A percentile compares a stretch with the other conserved stretches of the same genome.
These are phyloP conservation scores for Terrapene triunguis DNA, from an alignment of 2,113 vertebrate species.

Conservation along the genomic window DNA sequence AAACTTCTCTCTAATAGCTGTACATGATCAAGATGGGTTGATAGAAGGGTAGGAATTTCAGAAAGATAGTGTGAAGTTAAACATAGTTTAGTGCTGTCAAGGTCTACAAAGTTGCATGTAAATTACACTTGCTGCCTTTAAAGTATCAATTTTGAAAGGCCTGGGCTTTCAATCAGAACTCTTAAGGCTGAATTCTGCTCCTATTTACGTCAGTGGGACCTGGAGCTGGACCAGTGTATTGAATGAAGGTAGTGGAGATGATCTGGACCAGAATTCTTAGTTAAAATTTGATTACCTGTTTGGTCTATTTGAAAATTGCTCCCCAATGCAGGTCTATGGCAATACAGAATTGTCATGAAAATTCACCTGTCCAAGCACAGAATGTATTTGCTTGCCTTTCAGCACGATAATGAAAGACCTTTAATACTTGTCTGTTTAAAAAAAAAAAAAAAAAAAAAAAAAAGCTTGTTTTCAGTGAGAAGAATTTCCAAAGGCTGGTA, in stretches of 20 bases:
- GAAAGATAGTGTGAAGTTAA: neutral
- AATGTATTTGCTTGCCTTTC: constrained; percentile 50
- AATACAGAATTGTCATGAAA: constrained; percentile 29
- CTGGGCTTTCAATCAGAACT: constrained; percentile 18
- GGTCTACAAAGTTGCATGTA: constrained; percentile 42
- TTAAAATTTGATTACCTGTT: neutral
- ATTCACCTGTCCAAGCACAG: constrained; percentile 52
- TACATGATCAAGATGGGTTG: neutral
- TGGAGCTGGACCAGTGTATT: constrained; percentile 51
- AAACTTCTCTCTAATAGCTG: neutral
- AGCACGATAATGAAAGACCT: neutral
- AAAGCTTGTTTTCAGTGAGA: constrained; percentile 62
- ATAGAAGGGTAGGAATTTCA: neutral
- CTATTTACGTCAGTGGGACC: constrained; percentile 39
- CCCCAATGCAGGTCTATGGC: constrained; percentile 26
- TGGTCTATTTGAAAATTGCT: constrained; percentile 12
- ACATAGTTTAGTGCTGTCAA: constrained; percentile 41
- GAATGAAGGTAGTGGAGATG: constrained; percentile 37
- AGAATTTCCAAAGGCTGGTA: constrained; percentile 61
- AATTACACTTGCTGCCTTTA: constrained; percentile 49
- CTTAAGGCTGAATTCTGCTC: constrained; percentile 55
- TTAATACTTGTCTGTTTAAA: neutral
- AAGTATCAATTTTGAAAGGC: neutral
- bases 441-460: constrained; percentile 46
- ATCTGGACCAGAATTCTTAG: constrained; percentile 25